These are phyloP conservation scores for Bradypodion pumilum DNA, from an alignment of 2,797 vertebrate species.

Conservation along the genomic window DNA sequence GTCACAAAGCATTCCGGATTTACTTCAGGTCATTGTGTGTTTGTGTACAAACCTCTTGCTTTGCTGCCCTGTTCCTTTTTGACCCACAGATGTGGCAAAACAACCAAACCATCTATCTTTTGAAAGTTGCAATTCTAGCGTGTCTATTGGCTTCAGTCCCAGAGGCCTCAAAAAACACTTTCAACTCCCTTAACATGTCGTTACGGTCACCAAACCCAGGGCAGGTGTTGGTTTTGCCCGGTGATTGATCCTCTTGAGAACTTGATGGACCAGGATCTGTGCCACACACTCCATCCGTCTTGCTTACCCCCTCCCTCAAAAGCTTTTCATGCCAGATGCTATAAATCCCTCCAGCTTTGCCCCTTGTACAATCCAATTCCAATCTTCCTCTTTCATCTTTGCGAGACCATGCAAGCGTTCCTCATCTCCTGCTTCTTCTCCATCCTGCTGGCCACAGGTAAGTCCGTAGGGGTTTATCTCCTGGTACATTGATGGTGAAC, in stretches of 20 bases:
- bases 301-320: neutral
- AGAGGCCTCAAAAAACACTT: neutral
- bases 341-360: neutral
- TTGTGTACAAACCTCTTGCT: neutral
- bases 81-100: neutral
- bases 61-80: neutral
- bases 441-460: constrained; percentile 1
- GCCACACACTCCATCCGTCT: neutral
- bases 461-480: too few relatives aligned
- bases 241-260: neutral
- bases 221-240: neutral
- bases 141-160: neutral
- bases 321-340: neutral
- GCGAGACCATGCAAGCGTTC: neutral
- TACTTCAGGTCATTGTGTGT: neutral
- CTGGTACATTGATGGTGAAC: too few relatives aligned
- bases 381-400: neutral
- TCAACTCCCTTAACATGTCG: neutral
- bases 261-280: neutral
- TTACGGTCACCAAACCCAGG: constrained; percentile 1
- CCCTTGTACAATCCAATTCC: neutral
- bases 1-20: neutral
- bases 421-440: constrained; percentile 4
- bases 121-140: neutral
- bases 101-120: neutral